These are phyloP conservation scores for Calephelis nemesis DNA, from an alignment of 1,140 invertebrate genomes.

Conservation along the genomic window DNA sequence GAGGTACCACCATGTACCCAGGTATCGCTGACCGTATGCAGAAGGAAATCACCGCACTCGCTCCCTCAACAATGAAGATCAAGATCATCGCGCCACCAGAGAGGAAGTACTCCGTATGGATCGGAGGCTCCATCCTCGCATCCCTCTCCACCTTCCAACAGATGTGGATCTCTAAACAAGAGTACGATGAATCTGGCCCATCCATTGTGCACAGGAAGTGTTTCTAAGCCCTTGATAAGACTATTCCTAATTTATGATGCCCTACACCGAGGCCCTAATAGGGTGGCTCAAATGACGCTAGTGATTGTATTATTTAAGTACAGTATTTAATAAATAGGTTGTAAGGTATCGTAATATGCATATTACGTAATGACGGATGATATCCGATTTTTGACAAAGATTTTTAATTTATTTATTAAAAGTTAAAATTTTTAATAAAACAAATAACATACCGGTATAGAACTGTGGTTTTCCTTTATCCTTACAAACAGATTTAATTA, in stretches of 20 bases:
- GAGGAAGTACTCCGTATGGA: slow-evolving; percentile 93
- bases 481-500: not conserved
- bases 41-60: slow-evolving; percentile 93
- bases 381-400: slow-evolving; percentile 60
- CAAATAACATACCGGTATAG: slow-evolving; percentile 72
- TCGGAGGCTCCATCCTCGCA: slow-evolving; percentile 92
- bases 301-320: slow-evolving; percentile 70
- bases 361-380: slow-evolving; percentile 66
- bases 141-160: slow-evolving; percentile 95
- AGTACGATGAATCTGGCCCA: slow-evolving; percentile 93
- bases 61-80: slow-evolving; percentile 94
- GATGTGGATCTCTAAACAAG: slow-evolving; percentile 95
- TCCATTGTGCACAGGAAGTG: slow-evolving; percentile 92
- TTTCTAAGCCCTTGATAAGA: slow-evolving; percentile 84
- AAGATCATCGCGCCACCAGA: slow-evolving; percentile 95
- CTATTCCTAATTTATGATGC: slow-evolving; percentile 67
- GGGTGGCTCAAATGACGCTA: slow-evolving; percentile 74
- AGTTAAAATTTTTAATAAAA: slow-evolving; percentile 74
- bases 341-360: slow-evolving; percentile 77
- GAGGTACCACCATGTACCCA: slow-evolving; percentile 96
- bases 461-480: slow-evolving; percentile 47
- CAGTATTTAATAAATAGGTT: slow-evolving; percentile 72
- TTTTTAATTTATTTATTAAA: slow-evolving; percentile 75
- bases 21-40: slow-evolving; percentile 91
- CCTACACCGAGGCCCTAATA: slow-evolving; percentile 59